These are phyloP conservation scores for Spermophilus dauricus DNA, from an alignment of 2,113 vertebrate species.

Conservation along the genomic window DNA sequence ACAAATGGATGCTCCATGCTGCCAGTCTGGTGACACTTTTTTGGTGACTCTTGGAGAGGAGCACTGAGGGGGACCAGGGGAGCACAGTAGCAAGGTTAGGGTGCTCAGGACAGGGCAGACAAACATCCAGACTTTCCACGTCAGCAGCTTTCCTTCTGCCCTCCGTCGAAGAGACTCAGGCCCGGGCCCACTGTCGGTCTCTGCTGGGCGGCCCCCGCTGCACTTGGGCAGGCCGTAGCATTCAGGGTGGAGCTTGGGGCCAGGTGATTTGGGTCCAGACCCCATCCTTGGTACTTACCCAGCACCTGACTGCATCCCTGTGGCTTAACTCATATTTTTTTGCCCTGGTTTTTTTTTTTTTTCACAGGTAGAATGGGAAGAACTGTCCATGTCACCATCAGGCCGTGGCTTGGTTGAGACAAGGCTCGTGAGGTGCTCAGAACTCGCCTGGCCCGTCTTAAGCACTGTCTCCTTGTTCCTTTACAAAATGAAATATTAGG, in stretches of 20 bases:
- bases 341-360: neutral
- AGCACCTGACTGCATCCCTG: neutral
- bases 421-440: neutral
- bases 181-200: accelerated
- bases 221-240: neutral
- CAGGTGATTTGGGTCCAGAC: neutral
- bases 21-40: neutral
- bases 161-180: neutral
- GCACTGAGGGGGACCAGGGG: neutral
- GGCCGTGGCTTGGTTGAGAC: neutral
- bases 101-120: neutral
- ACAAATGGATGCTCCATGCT: neutral
- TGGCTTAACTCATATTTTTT: neutral
- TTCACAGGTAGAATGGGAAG: neutral
- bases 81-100: neutral
- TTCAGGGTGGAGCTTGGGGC: neutral
- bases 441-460: accelerated
- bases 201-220: neutral
- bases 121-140: neutral
- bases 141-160: accelerated
- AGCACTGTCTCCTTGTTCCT: neutral
- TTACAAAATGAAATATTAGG: neutral
- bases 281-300: neutral
- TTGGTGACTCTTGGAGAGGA: neutral
- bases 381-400: accelerated